Conservation (phyloP, 2,113 vertebrate genomes). For the Triplophysa dalaica region DNA sequence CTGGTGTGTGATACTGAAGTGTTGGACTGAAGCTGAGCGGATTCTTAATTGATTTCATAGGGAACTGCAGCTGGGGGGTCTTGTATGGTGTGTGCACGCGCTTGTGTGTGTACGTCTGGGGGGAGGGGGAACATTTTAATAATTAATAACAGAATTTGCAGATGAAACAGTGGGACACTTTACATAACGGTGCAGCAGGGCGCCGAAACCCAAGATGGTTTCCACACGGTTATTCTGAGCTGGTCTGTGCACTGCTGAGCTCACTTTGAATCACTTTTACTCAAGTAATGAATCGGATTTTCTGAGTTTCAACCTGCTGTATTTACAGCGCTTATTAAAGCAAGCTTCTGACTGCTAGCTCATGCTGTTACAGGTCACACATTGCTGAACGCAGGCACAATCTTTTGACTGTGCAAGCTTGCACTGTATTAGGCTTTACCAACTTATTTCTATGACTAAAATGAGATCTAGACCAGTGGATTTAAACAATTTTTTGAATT, state of each 20-base stretch:
- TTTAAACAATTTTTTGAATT: too few species aligned
- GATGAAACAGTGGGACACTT: constrained; percentile 74
- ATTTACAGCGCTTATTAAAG: constrained; percentile 11
- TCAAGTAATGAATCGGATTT: constrained; percentile 3
- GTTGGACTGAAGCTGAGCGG: constrained; percentile 68
- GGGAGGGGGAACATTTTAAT: constrained; percentile 63
- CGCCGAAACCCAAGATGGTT: constrained; percentile 28
- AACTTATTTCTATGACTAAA: background rate
- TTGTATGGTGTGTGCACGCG: constrained; percentile 46
- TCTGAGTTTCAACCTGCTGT: background rate
- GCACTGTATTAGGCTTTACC: background rate
- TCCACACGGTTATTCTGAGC: constrained; percentile 3
- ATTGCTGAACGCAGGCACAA: background rate
- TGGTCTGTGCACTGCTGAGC: background rate
- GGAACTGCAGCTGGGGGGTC: constrained; percentile 70
- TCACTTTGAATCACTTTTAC: background rate
- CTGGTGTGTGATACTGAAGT: constrained; percentile 54
- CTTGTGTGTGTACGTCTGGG: background rate
- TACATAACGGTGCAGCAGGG: constrained; percentile 69
- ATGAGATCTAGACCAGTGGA: background rate
- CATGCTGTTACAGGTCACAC: background rate
- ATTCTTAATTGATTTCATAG: constrained; percentile 81
- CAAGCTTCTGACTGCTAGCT: background rate
- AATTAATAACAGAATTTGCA: constrained; percentile 77
- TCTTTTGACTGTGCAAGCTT: background rate